Evolutionary conservation across 2,888 invertebrate genomes (phyloP).

Genomic region (Pteria penguin): DNA sequence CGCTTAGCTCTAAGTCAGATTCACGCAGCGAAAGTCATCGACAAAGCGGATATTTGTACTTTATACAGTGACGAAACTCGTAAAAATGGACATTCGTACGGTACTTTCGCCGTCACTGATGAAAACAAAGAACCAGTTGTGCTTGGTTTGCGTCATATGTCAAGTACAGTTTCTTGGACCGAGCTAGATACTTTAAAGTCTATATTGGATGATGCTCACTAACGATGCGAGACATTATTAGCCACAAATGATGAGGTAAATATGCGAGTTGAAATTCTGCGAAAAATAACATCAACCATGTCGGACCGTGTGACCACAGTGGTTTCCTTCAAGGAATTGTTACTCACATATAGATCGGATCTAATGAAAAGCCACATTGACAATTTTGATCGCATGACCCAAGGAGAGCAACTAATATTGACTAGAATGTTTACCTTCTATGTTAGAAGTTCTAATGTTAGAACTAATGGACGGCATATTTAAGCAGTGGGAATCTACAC

Average conservation of each 20-base stretch:
- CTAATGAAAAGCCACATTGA: neutral
- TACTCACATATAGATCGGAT: neutral
- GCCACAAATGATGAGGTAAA: neutral
- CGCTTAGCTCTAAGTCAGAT: neutral
- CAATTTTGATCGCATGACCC: neutral
- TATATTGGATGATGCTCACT: neutral
- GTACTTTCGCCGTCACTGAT: neutral
- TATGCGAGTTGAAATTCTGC: neutral
- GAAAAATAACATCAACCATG: conserved; percentile 7
- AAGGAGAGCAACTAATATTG: neutral
- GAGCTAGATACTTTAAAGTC: neutral
- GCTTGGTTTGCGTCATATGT: neutral
- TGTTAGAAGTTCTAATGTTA: conserved; percentile 4
- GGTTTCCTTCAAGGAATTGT: neutral
- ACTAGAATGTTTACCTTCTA: conserved; percentile 10
- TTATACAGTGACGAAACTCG: neutral
- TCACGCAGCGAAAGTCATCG: neutral
- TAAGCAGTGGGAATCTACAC: neutral
- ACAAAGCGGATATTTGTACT: neutral
- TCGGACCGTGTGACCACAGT: conserved; percentile 9
- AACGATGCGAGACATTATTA: neutral
- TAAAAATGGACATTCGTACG: neutral
- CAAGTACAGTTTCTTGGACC: neutral
- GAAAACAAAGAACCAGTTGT: neutral
- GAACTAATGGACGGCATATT: conserved; percentile 11